phyloP scores from a whole-genome alignment of 2,888 invertebrate genomes.

The Napeogenes inachia region DNA sequence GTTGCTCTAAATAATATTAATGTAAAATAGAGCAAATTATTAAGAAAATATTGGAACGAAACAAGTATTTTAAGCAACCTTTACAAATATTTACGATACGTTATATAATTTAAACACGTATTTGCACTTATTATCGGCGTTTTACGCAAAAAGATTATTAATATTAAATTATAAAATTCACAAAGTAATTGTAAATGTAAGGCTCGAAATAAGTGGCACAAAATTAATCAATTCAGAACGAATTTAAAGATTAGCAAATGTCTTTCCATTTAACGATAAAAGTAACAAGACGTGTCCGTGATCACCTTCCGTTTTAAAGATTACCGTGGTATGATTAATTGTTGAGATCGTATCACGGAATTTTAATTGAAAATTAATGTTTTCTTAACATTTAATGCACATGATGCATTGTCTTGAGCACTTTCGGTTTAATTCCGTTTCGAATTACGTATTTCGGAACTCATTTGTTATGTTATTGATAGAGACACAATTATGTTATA shows the following conservation, averaged over 20 bases:
- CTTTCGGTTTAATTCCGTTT: slow-evolving; percentile 5
- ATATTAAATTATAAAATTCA: background rate
- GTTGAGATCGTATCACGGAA: slow-evolving; percentile 45
- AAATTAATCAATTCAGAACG: slow-evolving; percentile 8
- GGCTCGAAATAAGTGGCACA: slow-evolving; percentile 13
- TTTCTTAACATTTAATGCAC: slow-evolving; percentile 25
- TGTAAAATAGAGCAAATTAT: too few species aligned
- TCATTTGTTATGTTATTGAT: background rate
- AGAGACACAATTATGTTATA: too few species aligned
- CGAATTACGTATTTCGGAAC: background rate
- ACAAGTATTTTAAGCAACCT: too few species aligned
- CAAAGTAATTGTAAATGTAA: background rate
- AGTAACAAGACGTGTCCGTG: slow-evolving; percentile 39
- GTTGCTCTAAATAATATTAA: too few species aligned
- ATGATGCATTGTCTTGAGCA: slow-evolving; percentile 12
- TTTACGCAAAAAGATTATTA: background rate
- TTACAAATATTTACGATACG: too few species aligned
- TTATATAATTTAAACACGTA: too few species aligned
- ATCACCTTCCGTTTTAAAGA: slow-evolving; percentile 48
- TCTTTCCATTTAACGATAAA: slow-evolving; percentile 18
- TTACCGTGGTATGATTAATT: slow-evolving; percentile 54
- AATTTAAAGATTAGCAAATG: slow-evolving; percentile 18
- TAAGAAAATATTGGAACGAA: too few species aligned
- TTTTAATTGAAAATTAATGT: slow-evolving; percentile 51
- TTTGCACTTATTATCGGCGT: background rate